These are phyloP conservation scores for Galemys pyrenaicus DNA, from an alignment of 2,113 vertebrate genomes.

Conservation along the genomic window DNA sequence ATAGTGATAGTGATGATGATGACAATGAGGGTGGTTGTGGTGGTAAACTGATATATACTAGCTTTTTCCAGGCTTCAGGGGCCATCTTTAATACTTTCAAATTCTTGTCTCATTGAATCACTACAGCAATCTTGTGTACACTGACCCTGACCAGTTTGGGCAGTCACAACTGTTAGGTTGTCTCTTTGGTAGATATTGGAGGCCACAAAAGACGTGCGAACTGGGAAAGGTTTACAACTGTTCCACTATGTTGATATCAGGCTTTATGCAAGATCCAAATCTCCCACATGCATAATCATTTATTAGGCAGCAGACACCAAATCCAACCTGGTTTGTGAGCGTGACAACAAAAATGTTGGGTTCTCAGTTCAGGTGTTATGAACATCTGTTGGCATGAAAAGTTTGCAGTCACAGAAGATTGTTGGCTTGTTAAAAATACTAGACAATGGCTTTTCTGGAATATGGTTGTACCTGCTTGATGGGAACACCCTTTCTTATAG, in stretches of 20 bases:
- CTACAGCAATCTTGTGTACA: not conserved
- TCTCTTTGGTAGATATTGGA: not conserved
- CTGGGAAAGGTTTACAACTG: not conserved
- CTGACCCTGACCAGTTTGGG: not conserved
- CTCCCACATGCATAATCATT: not conserved
- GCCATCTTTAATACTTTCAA: not conserved
- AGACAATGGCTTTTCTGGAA: not conserved
- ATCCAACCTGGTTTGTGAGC: not conserved
- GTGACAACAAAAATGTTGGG: not conserved
- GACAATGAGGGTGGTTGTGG: not conserved
- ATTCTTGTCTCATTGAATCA: not conserved
- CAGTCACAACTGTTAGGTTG: not conserved
- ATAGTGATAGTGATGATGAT: not conserved
- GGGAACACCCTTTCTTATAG: not conserved
- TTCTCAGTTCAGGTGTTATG: not conserved
- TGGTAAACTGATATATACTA: not conserved
- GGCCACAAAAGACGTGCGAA: not conserved
- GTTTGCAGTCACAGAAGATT: not conserved
- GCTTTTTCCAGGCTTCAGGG: not conserved
- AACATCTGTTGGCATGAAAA: conserved; percentile 30
- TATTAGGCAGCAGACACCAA: not conserved
- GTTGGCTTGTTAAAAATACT: not conserved
- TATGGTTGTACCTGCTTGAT: not conserved
- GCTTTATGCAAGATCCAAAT: not conserved
- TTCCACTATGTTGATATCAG: not conserved